Base-by-base conservation (phyloP, 2,888 invertebrate genomes). In the Parochlus steinenii region DNA sequence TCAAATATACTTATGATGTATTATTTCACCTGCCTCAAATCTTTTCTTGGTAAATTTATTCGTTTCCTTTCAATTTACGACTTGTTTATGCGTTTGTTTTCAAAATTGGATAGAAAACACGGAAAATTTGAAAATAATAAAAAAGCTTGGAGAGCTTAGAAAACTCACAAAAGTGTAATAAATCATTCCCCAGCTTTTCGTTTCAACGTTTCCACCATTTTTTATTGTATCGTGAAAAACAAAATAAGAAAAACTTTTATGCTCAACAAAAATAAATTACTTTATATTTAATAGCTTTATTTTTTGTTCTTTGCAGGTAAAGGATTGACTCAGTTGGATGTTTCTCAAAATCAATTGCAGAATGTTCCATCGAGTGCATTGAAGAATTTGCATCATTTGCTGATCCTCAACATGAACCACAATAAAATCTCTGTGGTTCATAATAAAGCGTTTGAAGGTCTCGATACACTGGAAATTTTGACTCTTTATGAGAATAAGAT, bases 351-450 rank as follows among this genome's bases (percentile, higher is more conserved):
- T 62, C 75, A 75, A 46, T 62, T 89, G 48, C 72, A 69, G 42
- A 67, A 70, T 28, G 82, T 89, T 30, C 87, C 89, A 16, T 81
- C 83, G 2, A 63, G 69, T 16, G 82, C 87, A 2, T 69, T 85
- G 48, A 73, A 73, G 44, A 79, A 77, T 53, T 71, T 87, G 33
- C 79, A 80, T 56, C 79, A 79, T 49, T 67, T 89, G 41, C 69
- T 86, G 42, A 85, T 86, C 45, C 67, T 90, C 41, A 89, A 87
- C 58, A 69, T 89, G 63, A 89, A 87, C 61, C 82, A 85, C 58
- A 90, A 90, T 56, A 70, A 69, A 62, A 82, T 90, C 48, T 70
- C 67, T 30, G 74, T 71, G 34, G 66, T 90, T 20, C 83, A 82
- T 49, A 71, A 72, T 41, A 72, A 71, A 43, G 87, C 87, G 7